Percentiles rank a stretch among this genome's conserved stretches.
phyloP scores from a whole-genome alignment of 2,888 invertebrate genomes.

The Eilema caniola region DNA sequence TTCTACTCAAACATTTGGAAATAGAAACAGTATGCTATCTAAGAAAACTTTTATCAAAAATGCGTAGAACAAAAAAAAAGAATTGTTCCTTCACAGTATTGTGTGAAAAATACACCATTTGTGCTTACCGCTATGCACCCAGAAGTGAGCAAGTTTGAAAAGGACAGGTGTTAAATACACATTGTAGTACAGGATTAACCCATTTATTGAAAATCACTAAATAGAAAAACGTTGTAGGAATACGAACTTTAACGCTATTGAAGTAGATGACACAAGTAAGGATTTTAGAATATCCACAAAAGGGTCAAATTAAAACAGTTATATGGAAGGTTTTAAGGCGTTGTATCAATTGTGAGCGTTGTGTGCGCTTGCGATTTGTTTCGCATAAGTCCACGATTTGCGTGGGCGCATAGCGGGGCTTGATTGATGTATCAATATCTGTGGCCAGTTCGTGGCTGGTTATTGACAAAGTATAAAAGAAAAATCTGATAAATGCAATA shows the following conservation, averaged over 20 bases:
- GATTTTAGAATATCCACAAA: conserved; percentile 14
- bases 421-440: conserved; percentile 57
- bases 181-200: conserved; percentile 54
- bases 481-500: conserved; percentile 31
- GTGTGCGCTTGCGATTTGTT: conserved; percentile 61
- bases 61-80: no score
- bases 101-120: background rate
- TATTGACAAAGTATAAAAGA: conserved; percentile 19
- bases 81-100: background rate
- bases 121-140: background rate
- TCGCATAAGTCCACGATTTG: conserved; percentile 56
- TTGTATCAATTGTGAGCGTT: conserved; percentile 63
- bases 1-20: no score
- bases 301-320: conserved; percentile 55
- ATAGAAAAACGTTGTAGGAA: background rate
- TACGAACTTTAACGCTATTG: background rate
- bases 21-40: no score
- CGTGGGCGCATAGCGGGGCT: conserved; percentile 32
- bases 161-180: conserved; percentile 54
- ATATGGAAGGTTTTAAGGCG: conserved; percentile 7
- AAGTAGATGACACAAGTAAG: background rate
- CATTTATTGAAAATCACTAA: background rate
- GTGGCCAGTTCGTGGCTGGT: conserved; percentile 40
- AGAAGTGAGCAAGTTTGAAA: conserved; percentile 20
- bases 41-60: no score